phyloP scores from a whole-genome alignment of 2,113 vertebrate genomes.

The Alligator mississippiensis region DNA sequence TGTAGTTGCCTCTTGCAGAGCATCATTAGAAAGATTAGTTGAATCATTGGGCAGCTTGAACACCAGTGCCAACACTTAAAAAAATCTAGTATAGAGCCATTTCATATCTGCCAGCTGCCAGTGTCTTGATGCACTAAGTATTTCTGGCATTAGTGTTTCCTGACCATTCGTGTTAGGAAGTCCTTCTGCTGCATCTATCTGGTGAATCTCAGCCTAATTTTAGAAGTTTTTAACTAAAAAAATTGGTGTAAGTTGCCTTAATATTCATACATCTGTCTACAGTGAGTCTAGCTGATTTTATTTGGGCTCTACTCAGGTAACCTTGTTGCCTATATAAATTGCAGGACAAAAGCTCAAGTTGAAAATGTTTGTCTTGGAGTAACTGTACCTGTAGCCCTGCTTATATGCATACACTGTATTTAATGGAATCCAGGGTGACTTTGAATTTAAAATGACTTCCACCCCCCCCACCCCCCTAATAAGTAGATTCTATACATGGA shows the following conservation, averaged over 20 bases:
- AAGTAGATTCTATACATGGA: too few relatives aligned
- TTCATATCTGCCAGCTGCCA: not conserved
- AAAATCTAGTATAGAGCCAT: constrained; percentile 24
- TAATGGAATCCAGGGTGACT: too few relatives aligned
- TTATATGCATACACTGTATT: too few relatives aligned
- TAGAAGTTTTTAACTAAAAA: not conserved
- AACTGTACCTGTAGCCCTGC: too few relatives aligned
- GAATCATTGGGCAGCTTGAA: not conserved
- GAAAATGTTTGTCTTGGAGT: too few relatives aligned
- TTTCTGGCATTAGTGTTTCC: not conserved
- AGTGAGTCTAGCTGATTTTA: not conserved
- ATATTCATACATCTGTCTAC: not conserved
- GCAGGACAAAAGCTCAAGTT: too few relatives aligned
- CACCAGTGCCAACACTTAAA: constrained; percentile 7
- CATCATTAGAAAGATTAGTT: constrained; percentile 58
- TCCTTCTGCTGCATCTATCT: not conserved
- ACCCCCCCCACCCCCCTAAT: too few relatives aligned
- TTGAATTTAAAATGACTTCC: too few relatives aligned
- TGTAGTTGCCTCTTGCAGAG: constrained; percentile 62
- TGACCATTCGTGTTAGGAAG: not conserved
- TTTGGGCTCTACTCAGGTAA: not conserved
- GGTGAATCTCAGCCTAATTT: not conserved
- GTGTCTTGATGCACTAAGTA: not conserved
- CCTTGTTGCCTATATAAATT: not conserved
- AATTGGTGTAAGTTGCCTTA: not conserved